Percentiles rank a stretch among this genome's conserved stretches.
Evolutionary conservation across 2,113 vertebrate species (phyloP).

Genomic region (Trochalopteron elliotii): DNA sequence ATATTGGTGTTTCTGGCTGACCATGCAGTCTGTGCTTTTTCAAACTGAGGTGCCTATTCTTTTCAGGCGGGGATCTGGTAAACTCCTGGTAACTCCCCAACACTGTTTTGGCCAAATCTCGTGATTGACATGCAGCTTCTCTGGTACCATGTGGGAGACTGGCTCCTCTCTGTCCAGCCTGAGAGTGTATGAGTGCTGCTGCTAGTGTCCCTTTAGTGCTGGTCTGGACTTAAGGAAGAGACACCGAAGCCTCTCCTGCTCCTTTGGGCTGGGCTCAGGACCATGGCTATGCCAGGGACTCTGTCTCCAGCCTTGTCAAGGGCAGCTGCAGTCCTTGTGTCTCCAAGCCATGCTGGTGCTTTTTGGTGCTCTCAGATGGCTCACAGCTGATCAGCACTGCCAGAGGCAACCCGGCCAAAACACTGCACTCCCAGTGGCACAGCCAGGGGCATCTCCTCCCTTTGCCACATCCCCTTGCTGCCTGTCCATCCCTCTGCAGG

Average conservation of each 20-base stretch:
- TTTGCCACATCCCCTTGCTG: neutral
- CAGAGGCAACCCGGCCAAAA: fast-evolving
- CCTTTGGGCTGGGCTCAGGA: neutral
- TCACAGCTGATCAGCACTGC: neutral
- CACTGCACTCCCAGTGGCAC: fast-evolving
- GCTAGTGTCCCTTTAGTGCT: neutral
- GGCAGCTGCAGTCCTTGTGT: neutral
- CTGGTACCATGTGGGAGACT: neutral
- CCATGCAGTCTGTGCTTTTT: neutral
- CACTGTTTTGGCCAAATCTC: neutral
- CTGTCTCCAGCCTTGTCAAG: neutral
- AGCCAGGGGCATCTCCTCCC: neutral
- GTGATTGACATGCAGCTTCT: fast-evolving
- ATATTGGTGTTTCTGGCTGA: neutral
- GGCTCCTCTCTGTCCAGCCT: neutral
- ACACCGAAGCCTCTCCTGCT: fast-evolving
- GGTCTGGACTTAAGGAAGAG: neutral
- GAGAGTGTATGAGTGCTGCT: neutral
- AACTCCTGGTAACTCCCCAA: neutral
- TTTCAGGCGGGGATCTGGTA: neutral
- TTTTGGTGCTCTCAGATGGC: neutral
- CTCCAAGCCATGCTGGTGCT: fast-evolving
- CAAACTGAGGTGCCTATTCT: neutral
- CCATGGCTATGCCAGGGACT: neutral
- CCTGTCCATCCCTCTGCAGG: neutral